Percentiles rank a stretch among this genome's conserved stretches.
These are phyloP conservation scores for Dryoscopus gambensis DNA, from an alignment of 2,113 vertebrate species.

Conservation along the genomic window DNA sequence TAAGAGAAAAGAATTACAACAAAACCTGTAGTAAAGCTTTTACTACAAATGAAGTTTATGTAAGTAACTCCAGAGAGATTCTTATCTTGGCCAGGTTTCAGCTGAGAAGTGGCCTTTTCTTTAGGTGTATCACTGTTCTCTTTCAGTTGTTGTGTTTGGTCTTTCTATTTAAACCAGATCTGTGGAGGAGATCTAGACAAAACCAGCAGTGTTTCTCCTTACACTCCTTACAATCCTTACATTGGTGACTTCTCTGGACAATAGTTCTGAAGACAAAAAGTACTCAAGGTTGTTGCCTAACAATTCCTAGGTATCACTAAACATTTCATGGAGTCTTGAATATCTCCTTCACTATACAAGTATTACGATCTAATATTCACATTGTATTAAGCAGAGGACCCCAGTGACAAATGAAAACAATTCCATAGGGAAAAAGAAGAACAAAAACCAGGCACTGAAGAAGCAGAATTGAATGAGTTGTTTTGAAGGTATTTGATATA, in stretches of 20 bases:
- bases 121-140: not conserved
- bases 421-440: not conserved
- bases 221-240: too few species aligned
- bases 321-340: not conserved
- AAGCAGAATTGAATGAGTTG: not conserved
- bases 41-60: not conserved
- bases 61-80: not conserved
- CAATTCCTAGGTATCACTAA: not conserved
- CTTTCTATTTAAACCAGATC: not conserved
- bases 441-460: not conserved
- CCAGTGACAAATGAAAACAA: not conserved
- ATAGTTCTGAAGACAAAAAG: not conserved
- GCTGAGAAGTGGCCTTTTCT: not conserved
- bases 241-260: not conserved
- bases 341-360: not conserved
- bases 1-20: not conserved
- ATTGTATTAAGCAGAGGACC: not conserved
- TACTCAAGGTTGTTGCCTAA: not conserved
- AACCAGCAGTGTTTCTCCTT: not conserved
- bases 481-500: not conserved
- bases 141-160: not conserved
- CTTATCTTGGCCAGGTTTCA: not conserved
- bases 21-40: not conserved
- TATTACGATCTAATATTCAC: not conserved
- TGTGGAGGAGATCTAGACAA: not conserved